Base-by-base conservation (phyloP, 1,140 invertebrate genomes). In the Rhizoglyphus robini region DNA sequence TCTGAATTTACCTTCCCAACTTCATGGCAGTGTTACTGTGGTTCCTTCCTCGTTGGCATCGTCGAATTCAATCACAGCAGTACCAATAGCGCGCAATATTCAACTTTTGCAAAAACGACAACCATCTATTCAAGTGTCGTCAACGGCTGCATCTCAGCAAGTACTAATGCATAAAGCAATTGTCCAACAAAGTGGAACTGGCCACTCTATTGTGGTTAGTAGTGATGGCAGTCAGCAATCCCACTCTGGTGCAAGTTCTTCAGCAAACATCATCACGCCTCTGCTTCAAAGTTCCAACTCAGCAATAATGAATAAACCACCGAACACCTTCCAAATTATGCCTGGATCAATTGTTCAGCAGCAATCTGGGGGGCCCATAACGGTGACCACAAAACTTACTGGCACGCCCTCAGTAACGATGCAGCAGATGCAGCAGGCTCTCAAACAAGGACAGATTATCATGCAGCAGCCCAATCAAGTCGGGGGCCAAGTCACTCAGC, bases 391-490 rank as follows among this genome's bases (percentile, higher is more conserved):
- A 51, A 46, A 85, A 36, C 77, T 81, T 0, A 75, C 81, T 1
- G 81, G 83, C 1, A 81, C 54, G 18, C 36, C 36, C 11, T 11
- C 23, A 20, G 13, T 86, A 74, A 86, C 84, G 0, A 81, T 88
- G 54, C 86, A 88, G 70, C 86, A 88, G 70, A 80, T 88, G 31
- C 85, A 86, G 66, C 85, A 87, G 72, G 83, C 86, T 23, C 84
- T 87, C 72, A 83, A 86, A 60, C 79, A 81, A 23, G 79, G 30
- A 25, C 20, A 30, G 20, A 18, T 58, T 25, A 31, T 58, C 5
- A 11, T 58, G 30, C 54, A 20, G 32, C 54, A 20, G 5, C 13
- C 20, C 20, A 25, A 8, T 11, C 36, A 41, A 18, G 18, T 8
- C 18, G 36, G 36, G 8, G 36, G 36, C 8, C 36, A 41, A 18